Percentiles rank a stretch among this genome's conserved stretches.
phyloP scores from a whole-genome alignment of 2,113 vertebrate genomes.

The Chaetodon auriga region DNA sequence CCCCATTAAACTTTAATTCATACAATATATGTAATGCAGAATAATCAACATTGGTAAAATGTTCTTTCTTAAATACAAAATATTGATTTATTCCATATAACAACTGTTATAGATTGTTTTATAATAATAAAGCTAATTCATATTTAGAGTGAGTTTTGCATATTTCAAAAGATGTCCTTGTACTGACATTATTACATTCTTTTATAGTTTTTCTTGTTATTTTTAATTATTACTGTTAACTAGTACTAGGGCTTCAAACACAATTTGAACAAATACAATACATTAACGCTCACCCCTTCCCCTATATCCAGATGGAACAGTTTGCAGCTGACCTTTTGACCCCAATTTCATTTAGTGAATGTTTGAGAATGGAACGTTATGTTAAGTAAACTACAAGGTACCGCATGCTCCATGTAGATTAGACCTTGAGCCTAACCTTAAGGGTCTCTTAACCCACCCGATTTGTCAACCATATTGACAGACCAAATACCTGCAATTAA shows the following conservation, averaged over 20 bases:
- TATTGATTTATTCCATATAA: background rate
- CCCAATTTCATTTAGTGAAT: background rate
- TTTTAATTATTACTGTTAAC: too few species aligned
- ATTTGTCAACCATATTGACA: background rate
- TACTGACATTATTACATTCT: too few species aligned
- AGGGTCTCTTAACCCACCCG: background rate
- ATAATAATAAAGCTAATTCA: too few species aligned
- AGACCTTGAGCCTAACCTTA: background rate
- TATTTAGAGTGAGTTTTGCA: too few species aligned
- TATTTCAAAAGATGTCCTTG: too few species aligned
- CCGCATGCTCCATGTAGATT: background rate
- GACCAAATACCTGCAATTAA: too few species aligned
- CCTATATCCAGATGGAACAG: background rate
- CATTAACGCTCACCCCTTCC: background rate
- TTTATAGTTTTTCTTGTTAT: too few species aligned
- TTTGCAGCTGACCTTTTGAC: background rate
- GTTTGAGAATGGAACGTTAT: background rate
- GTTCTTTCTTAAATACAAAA: background rate
- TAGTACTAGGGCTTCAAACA: background rate
- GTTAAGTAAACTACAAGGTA: background rate
- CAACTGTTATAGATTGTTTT: background rate
- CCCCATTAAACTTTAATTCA: background rate
- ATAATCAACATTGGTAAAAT: background rate
- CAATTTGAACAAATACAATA: background rate
- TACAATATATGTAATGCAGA: background rate